Evolutionary conservation across 2,888 invertebrate genomes (phyloP), one percentile per base, ranked within the genome.

Genomic region (Meiosimyza decipiens): DNA sequence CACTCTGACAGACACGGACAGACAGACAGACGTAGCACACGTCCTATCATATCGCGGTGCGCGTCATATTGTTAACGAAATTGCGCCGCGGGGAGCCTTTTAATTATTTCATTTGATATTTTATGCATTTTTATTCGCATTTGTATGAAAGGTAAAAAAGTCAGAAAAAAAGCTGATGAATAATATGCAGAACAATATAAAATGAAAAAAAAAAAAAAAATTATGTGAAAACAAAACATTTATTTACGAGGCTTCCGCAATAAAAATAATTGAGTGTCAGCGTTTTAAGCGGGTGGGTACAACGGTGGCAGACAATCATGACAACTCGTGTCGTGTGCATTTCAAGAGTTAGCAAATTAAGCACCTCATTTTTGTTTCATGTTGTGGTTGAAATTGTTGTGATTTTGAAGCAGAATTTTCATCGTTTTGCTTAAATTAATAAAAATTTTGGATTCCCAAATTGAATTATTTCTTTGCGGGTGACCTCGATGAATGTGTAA

Each of bases 101-200:
- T 83, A 83, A 83, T 83, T 83, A 84, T 84, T 81, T 81, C 81
- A 80, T 84, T 84, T 73, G 40, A 18, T 63, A 51, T 70, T 63
- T 70, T 47, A 59, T 63, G 50, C 54, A 49, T 54, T 60, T 28
- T 69, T 16, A 9, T 51, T 62, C 40, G 28, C 40, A 40, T 55
- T 67, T 57, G 22, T 49, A 13, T 57, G 18, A 0, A 18, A 67
- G 47, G 47, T 16, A 57, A 64, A 16, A 50, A 63, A 7, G 22
- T 22, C 2, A 40, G 6, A 1, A 7, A 40, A 40, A 40, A 40
- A 40, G 9, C 6, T 9, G 7, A 7, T 22, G 22, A 57, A 57
- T 11, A n/a, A 57, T 57, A 55, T 55, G 18, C 22, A 49, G 49
- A 49, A 40, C 2, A 40, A 59, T 28, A 18, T 16, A 55, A 16